Evolutionary conservation across 2,113 vertebrate genomes (phyloP).

Genomic region (Nansenia antarctica): DNA sequence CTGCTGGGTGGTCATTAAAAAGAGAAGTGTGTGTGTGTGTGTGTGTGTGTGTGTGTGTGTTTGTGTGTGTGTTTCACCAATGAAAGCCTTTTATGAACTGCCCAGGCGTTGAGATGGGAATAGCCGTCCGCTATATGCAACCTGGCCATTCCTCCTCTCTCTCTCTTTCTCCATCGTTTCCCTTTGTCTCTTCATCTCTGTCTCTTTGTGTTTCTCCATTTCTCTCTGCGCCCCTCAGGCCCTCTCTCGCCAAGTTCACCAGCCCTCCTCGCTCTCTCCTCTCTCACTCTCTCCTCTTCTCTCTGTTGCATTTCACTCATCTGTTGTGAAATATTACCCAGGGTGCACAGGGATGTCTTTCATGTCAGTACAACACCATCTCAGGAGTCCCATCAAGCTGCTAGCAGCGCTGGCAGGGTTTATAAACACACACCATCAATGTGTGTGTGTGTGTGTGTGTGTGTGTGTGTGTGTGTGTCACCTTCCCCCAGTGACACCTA

Average conservation of each 20-base stretch:
- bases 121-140: not conserved
- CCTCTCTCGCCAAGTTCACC: not conserved
- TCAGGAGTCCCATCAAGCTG: not conserved
- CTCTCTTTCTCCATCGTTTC: not conserved
- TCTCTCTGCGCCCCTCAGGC: not conserved
- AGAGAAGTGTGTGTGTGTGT: not conserved
- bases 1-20: not conserved
- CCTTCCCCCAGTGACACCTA: not conserved
- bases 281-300: too few species aligned
- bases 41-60: too few species aligned
- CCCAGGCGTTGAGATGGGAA: not conserved
- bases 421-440: not conserved
- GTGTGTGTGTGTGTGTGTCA: too few species aligned
- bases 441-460: too few species aligned
- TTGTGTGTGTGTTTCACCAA: too few species aligned
- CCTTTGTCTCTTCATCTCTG: not conserved
- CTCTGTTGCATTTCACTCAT: not conserved
- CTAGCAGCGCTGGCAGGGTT: not conserved
- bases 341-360: not conserved
- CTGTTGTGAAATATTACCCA: not conserved
- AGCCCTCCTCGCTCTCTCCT: too few species aligned
- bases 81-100: not conserved
- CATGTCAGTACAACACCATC: constrained; percentile 1
- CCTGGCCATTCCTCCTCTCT: not conserved
- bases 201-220: not conserved